Evolutionary conservation across 2,888 invertebrate genomes (phyloP).

Genomic region (Campoplex capitator): DNA sequence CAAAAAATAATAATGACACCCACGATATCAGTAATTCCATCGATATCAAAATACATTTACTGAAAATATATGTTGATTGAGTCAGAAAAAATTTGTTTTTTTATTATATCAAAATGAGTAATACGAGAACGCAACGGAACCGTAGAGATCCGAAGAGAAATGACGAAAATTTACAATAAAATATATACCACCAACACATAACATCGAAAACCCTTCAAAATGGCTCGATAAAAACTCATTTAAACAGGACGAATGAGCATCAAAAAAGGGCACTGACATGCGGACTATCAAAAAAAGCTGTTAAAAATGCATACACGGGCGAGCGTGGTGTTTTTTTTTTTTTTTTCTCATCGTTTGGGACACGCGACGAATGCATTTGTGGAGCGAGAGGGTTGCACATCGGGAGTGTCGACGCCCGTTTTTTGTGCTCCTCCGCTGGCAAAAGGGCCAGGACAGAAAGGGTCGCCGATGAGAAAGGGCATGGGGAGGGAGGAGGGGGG

Average conservation of each 20-base stretch:
- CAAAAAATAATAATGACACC: neutral
- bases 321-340: slow-evolving; percentile 20
- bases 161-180: neutral
- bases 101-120: neutral
- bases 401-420: slow-evolving; percentile 67
- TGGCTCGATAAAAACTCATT: neutral
- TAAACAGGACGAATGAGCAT: slow-evolving; percentile 1
- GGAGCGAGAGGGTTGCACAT: slow-evolving; percentile 59
- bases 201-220: neutral
- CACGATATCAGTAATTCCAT: neutral
- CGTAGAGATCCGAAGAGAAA: neutral
- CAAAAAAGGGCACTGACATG: slow-evolving; percentile 27
- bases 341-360: slow-evolving; percentile 35
- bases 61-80: neutral
- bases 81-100: neutral
- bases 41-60: neutral
- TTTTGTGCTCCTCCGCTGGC: slow-evolving; percentile 39
- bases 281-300: neutral
- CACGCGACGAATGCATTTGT: slow-evolving; percentile 60
- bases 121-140: too few species aligned
- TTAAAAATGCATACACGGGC: slow-evolving; percentile 36
- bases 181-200: neutral
- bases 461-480: slow-evolving; percentile 55
- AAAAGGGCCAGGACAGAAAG: slow-evolving; percentile 50
- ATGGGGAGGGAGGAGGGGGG: slow-evolving; percentile 18